Conservation (phyloP, 2,797 vertebrate species). For the Heterohyrax brucei region DNA sequence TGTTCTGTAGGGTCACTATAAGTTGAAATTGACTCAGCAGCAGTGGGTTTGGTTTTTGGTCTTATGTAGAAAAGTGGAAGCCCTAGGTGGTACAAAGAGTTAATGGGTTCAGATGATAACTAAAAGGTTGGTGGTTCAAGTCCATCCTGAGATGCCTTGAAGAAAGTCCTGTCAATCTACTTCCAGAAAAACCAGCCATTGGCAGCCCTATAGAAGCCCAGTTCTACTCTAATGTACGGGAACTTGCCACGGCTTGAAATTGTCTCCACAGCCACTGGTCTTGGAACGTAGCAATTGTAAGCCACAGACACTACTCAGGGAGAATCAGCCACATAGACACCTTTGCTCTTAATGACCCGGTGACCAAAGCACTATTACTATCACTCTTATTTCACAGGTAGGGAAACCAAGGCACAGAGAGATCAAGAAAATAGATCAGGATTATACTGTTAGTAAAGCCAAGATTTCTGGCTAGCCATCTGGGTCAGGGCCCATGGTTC, state of each 20-base stretch:
- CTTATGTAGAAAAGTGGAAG: fast-evolving
- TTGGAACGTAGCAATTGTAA: fast-evolving
- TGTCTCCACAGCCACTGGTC: not conserved
- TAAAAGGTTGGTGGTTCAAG: not conserved
- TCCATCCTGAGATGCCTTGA: not conserved
- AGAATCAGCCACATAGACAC: fast-evolving
- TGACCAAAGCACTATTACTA: not conserved
- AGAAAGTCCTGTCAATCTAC: not conserved
- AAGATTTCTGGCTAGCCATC: not conserved
- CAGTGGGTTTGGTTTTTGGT: too few species aligned
- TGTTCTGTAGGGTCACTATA: too few species aligned
- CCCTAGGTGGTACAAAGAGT: not conserved
- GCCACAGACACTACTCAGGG: too few species aligned
- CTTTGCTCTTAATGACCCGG: not conserved
- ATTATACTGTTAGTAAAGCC: not conserved
- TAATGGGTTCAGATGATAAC: not conserved
- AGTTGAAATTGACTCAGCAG: too few species aligned
- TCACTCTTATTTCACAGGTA: not conserved
- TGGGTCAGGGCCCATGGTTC: not conserved
- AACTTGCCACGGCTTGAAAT: not conserved
- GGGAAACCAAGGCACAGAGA: not conserved
- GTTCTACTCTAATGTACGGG: not conserved
- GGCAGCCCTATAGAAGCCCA: not conserved
- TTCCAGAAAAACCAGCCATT: not conserved
- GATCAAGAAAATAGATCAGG: not conserved